A percentile compares a stretch with the other conserved stretches of the same genome.
phyloP scores from a whole-genome alignment of 2,888 invertebrate genomes.

The Rhamnusium bicolor region DNA sequence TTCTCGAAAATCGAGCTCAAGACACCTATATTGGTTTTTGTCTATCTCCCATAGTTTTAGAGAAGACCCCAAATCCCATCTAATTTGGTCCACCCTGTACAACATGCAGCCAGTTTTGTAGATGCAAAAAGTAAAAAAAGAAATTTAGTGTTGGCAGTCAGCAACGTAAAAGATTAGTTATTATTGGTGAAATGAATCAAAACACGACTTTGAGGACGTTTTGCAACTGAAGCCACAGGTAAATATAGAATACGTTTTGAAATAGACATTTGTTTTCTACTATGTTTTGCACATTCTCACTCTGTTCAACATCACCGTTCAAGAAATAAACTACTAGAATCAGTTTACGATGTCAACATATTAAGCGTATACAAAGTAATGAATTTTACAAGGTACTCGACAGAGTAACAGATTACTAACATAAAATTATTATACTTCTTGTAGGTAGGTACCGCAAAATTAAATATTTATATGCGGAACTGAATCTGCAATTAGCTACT shows the following conservation, averaged over 20 bases:
- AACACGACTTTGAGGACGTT: neutral
- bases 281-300: conserved; percentile 5
- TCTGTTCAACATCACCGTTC: neutral
- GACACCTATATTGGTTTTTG: no score
- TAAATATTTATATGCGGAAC: no score
- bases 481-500: no score
- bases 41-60: no score
- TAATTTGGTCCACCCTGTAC: no score
- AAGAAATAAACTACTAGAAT: neutral
- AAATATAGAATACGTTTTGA: conserved; percentile 13
- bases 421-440: no score
- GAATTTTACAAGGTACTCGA: neutral
- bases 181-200: neutral
- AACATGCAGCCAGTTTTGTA: no score
- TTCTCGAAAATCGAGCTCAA: no score
- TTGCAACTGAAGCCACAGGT: conserved; percentile 13
- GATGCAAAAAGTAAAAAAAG: no score
- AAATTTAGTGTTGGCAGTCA: no score
- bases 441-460: no score
- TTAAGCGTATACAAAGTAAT: neutral
- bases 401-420: neutral
- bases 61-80: no score
- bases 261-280: conserved; percentile 18
- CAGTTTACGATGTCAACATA: neutral
- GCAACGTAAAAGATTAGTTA: neutral